Percentiles rank a stretch among this genome's conserved stretches.
Conservation (phyloP, 2,113 vertebrate species). For the Lophura nycthemera region DNA sequence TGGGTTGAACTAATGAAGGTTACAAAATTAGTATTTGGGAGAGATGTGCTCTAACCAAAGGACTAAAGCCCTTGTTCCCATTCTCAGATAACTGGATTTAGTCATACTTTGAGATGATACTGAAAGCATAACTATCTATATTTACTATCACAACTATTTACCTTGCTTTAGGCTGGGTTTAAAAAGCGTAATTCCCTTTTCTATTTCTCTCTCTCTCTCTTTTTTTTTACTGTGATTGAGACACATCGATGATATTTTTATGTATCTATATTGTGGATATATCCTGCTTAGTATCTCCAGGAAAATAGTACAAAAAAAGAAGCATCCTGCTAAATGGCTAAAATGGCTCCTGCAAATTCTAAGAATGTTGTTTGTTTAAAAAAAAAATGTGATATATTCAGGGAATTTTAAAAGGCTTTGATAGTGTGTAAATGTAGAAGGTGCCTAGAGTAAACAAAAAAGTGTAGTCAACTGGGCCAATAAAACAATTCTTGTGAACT, state of each 20-base stretch:
- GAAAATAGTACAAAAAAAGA: neutral
- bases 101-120: neutral
- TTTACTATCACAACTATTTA: neutral
- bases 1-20: neutral
- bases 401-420: neutral
- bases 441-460: neutral
- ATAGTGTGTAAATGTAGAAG: neutral
- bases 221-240: neutral
- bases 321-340: neutral
- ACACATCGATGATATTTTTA: neutral
- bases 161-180: neutral
- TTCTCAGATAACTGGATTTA: neutral
- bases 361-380: neutral
- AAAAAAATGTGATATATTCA: neutral
- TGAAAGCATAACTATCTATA: neutral
- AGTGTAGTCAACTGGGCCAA: neutral
- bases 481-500: neutral
- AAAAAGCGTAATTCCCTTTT: neutral
- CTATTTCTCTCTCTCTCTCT: neutral
- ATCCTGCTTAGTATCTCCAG: neutral
- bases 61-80: neutral
- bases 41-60: neutral
- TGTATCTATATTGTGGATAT: neutral
- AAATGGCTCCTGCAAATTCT: neutral
- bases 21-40: neutral